A percentile compares a stretch with the other conserved stretches of the same genome.
Conservation (phyloP, 2,113 vertebrate species). For the Sturnus vulgaris region DNA sequence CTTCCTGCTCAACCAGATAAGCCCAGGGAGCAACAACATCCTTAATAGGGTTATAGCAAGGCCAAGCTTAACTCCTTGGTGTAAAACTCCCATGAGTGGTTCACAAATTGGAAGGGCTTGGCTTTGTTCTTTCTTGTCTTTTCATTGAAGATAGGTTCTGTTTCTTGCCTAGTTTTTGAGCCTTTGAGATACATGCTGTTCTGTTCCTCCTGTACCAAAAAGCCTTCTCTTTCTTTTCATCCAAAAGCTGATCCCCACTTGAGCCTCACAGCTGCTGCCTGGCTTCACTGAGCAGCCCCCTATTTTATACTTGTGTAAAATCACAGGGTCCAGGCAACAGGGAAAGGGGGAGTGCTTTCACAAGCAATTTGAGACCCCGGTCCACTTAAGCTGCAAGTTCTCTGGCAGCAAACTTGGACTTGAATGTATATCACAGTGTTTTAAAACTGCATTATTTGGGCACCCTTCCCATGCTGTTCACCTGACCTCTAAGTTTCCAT, state of each 20-base stretch:
- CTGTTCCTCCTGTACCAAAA: background rate
- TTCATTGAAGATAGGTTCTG: background rate
- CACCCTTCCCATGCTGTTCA: background rate
- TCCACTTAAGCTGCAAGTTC: background rate
- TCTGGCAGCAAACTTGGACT: background rate
- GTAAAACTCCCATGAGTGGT: background rate
- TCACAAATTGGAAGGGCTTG: background rate
- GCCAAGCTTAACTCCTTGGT: background rate
- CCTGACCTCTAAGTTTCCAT: background rate
- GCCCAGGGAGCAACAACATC: background rate
- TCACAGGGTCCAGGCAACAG: background rate
- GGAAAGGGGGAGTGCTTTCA: background rate
- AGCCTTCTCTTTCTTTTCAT: background rate
- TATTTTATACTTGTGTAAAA: background rate
- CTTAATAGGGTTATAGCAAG: background rate
- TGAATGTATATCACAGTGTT: background rate
- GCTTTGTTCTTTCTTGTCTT: background rate
- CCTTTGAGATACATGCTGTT: background rate
- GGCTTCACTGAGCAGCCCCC: background rate
- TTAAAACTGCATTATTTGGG: background rate
- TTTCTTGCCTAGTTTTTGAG: background rate
- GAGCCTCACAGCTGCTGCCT: background rate
- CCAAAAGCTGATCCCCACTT: background rate
- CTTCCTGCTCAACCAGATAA: conserved; percentile 13
- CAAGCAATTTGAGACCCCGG: background rate